phyloP scores from a whole-genome alignment of 92 coral and sea anemone genomes.

The Pocillopora meandrina region DNA sequence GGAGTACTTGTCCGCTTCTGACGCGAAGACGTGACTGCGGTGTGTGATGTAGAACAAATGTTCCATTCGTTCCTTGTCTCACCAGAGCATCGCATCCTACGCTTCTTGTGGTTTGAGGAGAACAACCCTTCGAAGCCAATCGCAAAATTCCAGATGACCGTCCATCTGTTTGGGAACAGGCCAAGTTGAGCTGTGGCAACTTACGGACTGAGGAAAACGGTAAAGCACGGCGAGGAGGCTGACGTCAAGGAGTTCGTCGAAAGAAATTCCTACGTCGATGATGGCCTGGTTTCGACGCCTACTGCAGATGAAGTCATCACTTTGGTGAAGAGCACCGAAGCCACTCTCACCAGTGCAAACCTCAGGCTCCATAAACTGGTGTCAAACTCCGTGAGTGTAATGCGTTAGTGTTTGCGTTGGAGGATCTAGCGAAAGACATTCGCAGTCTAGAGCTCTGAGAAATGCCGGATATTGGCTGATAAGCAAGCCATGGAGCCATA shows the following conservation, averaged over 20 bases:
- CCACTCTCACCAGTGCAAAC: neutral
- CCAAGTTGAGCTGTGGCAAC: neutral
- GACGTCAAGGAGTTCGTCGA: neutral
- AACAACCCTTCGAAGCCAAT: neutral
- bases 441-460: neutral
- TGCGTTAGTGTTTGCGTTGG: constrained; percentile 7
- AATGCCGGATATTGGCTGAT: too few relatives aligned
- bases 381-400: neutral
- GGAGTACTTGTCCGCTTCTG: neutral
- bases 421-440: constrained; percentile 2
- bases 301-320: neutral
- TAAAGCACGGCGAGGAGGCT: neutral
- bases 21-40: neutral
- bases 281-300: neutral
- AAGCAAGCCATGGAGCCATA: too few relatives aligned
- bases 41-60: neutral
- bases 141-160: neutral
- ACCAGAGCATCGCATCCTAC: neutral
- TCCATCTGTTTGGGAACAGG: neutral
- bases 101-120: neutral
- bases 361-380: neutral
- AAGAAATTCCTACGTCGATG: neutral
- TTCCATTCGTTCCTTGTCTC: neutral
- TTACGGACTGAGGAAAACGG: neutral
- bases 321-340: neutral